These are phyloP conservation scores for Zalophus californianus DNA, from an alignment of 2,797 vertebrate species.

Conservation along the genomic window DNA sequence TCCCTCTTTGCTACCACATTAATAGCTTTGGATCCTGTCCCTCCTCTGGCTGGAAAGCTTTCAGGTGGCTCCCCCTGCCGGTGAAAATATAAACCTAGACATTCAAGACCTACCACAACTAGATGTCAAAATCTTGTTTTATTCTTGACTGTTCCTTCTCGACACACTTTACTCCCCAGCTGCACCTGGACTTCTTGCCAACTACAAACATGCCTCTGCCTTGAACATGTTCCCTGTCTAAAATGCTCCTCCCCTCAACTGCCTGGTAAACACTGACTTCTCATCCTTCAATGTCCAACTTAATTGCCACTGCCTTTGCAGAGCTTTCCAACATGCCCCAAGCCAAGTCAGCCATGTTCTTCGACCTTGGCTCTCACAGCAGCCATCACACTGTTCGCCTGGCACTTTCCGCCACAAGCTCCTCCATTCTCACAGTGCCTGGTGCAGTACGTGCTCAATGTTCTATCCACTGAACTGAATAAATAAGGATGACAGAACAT, in stretches of 20 bases:
- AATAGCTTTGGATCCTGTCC: background rate
- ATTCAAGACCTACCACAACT: background rate
- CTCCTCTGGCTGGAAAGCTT: background rate
- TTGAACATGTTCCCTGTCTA: background rate
- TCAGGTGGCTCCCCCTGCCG: slow-evolving; percentile 50
- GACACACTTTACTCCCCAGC: background rate
- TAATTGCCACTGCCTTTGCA: background rate
- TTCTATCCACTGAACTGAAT: background rate
- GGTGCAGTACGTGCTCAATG: background rate
- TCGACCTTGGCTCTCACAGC: background rate
- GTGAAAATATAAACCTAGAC: background rate
- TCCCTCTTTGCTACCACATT: background rate
- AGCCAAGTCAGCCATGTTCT: background rate
- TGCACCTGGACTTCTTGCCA: background rate
- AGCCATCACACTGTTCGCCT: background rate
- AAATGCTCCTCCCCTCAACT: background rate
- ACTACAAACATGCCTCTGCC: background rate
- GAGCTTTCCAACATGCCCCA: background rate
- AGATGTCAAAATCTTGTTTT: background rate
- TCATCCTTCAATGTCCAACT: background rate
- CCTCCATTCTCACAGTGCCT: background rate
- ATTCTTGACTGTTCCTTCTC: background rate
- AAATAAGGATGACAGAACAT: background rate
- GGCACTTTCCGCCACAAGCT: background rate
- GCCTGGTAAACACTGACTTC: background rate